Evolutionary conservation across 2,888 invertebrate species (phyloP), one percentile per base, ranked within the genome.

Genomic region (Poecilobothrus nobilitatus): DNA sequence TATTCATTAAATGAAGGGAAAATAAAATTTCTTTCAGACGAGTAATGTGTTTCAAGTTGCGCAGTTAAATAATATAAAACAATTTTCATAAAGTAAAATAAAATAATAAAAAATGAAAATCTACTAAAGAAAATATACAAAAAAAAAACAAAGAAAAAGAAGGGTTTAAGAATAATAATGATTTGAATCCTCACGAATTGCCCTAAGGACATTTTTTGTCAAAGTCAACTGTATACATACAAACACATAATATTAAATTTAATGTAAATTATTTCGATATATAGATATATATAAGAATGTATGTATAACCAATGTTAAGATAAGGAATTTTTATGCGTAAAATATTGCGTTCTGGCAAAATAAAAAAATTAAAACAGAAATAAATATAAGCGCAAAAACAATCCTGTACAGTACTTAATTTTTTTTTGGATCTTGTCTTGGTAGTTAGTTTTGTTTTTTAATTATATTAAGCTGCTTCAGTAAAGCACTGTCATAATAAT

Each of bases 151-250:
- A 53, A 53, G 18, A 53, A n/a, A 53, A 53, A 53, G n/a, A 53
- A 53, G 53, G 53, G 53, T 53, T 53, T 53, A 53, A 53, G 53
- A 53, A 53, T 53, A 53, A 53, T 53, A 53, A 53, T n/a, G n/a
- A 53, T 15, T 53, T 53, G 53, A 53, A 53, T 53, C 53, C 53
- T 53, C 53, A 53, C 53, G 53, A 53, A 53, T 53, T 53, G 53
- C 53, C 53, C 53, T 53, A 53, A n/a, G 53, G 53, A 53, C 15
- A 53, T 53, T 53, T 37, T 53, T 53, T 53, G 18, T 53, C 53
- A 53, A 53, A 53, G 53, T 53, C 53, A 53, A 53, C 15, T 53
- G 6, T 53, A n/a, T n/a, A 53, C n/a, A 53, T 18, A 53, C 53
- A 53, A 12, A 37, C 37, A 37, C 37, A 37, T 37, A 37, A 37